These are phyloP conservation scores for Sylvilagus bachmani DNA, from an alignment of 2,113 vertebrate species.

Conservation along the genomic window DNA sequence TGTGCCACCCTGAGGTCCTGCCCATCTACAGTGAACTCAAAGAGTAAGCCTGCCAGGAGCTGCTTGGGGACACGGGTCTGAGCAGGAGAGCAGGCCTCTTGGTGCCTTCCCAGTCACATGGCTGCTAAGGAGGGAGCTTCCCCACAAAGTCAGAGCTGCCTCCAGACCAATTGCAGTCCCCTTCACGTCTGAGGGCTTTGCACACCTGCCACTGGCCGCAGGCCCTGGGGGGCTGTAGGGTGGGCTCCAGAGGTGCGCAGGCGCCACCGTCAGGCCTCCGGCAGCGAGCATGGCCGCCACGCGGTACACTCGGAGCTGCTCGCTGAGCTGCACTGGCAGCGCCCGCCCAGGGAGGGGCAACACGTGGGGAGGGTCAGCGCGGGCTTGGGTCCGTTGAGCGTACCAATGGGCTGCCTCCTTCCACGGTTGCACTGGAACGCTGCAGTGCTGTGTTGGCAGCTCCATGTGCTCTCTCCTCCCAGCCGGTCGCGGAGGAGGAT, in stretches of 20 bases:
- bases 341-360: too few relatives aligned
- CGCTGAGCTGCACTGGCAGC: too few relatives aligned
- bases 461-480: slow-evolving; percentile 67
- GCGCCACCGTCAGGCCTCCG: background rate
- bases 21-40: slow-evolving; percentile 99
- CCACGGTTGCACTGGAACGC: too few relatives aligned
- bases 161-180: background rate
- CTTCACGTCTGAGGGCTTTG: slow-evolving; percentile 17
- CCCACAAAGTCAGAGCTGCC: background rate
- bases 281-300: too few relatives aligned
- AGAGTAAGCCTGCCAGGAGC: slow-evolving; percentile 91
- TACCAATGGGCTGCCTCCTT: too few relatives aligned
- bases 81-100: background rate
- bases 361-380: too few relatives aligned
- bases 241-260: slow-evolving; percentile 7
- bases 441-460: background rate
- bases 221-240: background rate
- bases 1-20: slow-evolving; percentile 98
- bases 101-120: too few relatives aligned
- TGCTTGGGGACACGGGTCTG: background rate
- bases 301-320: too few relatives aligned
- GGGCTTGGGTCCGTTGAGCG: too few relatives aligned
- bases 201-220: background rate
- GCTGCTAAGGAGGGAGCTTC: too few relatives aligned
- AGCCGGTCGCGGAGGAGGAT: slow-evolving; percentile 95